Conservation (phyloP, 2,113 vertebrate genomes). For the Pogonocichla stellata region DNA sequence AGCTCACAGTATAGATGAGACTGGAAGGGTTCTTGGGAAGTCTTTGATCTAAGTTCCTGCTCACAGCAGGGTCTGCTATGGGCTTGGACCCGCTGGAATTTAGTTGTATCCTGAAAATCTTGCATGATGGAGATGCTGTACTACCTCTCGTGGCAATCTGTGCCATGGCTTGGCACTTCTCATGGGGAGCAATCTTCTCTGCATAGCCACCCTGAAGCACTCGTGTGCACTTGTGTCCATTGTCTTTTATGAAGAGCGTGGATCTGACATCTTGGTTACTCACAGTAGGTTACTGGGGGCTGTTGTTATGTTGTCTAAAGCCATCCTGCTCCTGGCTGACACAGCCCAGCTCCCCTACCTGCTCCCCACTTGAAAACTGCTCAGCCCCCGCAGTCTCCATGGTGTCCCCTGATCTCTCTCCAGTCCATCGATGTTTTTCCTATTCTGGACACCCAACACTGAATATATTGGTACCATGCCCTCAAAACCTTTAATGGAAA, state of each 20-base stretch:
- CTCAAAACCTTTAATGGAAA: background rate
- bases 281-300: fast-evolving
- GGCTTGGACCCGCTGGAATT: background rate
- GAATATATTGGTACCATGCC: background rate
- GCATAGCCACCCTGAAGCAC: background rate
- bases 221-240: fast-evolving
- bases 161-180: background rate
- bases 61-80: background rate
- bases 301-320: background rate
- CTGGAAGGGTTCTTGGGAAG: background rate
- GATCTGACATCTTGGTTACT: background rate
- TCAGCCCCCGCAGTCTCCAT: background rate
- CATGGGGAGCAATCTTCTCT: background rate
- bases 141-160: background rate
- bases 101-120: background rate
- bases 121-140: fast-evolving
- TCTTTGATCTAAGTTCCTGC: background rate
- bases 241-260: background rate
- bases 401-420: background rate
- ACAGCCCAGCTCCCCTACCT: background rate
- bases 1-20: background rate
- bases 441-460: background rate
- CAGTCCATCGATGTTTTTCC: background rate
- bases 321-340: background rate
- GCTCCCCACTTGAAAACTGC: background rate